Base-by-base conservation (phyloP, 1,140 invertebrate species). In the Oryzaephilus surinamensis region DNA sequence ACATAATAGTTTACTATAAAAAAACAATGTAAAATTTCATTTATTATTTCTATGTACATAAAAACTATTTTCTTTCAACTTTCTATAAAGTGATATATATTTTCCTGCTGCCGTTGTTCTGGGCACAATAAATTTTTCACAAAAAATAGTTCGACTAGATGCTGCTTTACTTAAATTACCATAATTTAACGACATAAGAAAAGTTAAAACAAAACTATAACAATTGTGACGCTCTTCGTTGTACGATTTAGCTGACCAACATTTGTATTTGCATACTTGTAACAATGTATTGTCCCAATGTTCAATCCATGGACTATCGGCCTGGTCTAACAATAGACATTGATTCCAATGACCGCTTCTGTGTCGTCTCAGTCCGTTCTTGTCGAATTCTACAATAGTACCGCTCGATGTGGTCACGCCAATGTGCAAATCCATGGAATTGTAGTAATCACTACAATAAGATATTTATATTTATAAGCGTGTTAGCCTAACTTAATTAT, bases 351-450 rank as follows among this genome's bases (percentile, higher is more conserved):
- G 58, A 57, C 60, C 55, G 57, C 68, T 65, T 57, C 57, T 38
- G 26, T 70, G 69, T 43, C 50, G 60, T 44, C 64, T 68, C 8
- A 86, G 65, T 14, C 84, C 84, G 50, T 76, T 63, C 48, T 71
- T 71, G 69, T 84, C 81, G 62, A 81, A 87, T 65, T 86, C 84
- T 39, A 82, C 73, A 12, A 86, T 78, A 55, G 66, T 67, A 31
- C 82, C 81, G 41, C 67, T 68, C 32, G 79, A 84, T 51, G 77
- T 79, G 28, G 82, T 86, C 37, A 88, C 73, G 26, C 82, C 83
- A 61, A 87, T 86, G 60, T 88, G 84, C 31, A 88, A 71, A 68
- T 86, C 80, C 60, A 76, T 77, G 26, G 75, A 75, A 63, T 83
- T 80, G 55, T 74, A 76, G 61, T 84, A 85, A 61, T 82, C 75